Percentiles rank a stretch among this genome's conserved stretches.
These are phyloP conservation scores for Gymnothorax javanicus DNA, from an alignment of 2,797 vertebrate species.

Conservation along the genomic window DNA sequence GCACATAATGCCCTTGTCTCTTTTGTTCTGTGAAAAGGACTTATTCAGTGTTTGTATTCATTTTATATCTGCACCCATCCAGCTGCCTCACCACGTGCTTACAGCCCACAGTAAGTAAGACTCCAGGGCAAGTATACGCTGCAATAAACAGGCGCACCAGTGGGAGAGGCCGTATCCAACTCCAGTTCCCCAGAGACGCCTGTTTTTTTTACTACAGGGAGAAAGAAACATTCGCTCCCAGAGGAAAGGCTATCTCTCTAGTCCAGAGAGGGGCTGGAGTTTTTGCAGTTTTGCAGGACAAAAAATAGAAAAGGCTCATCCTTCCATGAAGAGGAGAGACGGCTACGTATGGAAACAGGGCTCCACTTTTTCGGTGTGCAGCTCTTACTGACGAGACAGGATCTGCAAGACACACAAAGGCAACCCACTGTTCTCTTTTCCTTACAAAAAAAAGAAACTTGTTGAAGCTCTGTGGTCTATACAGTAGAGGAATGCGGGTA, in stretches of 20 bases:
- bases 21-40: not conserved
- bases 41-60: not conserved
- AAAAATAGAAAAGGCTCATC: not conserved
- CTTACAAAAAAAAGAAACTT: not conserved
- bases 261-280: not conserved
- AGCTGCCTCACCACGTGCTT: not conserved
- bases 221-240: not conserved
- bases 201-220: not conserved
- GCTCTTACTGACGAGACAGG: not conserved
- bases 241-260: not conserved
- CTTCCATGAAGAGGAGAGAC: not conserved
- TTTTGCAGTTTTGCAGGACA: not conserved
- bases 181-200: not conserved
- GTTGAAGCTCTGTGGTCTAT: too few relatives aligned
- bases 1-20: not conserved
- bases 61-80: not conserved
- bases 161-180: not conserved
- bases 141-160: not conserved
- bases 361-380: not conserved
- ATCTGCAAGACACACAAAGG: not conserved
- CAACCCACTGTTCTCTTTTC: not conserved
- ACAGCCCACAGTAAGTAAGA: not conserved
- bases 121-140: not conserved
- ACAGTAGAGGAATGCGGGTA: too few relatives aligned
- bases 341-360: not conserved